Percentiles rank a stretch among this genome's conserved stretches.
Evolutionary conservation across 2,888 invertebrate genomes (phyloP).

Genomic region (Chelonus formosanus): DNA sequence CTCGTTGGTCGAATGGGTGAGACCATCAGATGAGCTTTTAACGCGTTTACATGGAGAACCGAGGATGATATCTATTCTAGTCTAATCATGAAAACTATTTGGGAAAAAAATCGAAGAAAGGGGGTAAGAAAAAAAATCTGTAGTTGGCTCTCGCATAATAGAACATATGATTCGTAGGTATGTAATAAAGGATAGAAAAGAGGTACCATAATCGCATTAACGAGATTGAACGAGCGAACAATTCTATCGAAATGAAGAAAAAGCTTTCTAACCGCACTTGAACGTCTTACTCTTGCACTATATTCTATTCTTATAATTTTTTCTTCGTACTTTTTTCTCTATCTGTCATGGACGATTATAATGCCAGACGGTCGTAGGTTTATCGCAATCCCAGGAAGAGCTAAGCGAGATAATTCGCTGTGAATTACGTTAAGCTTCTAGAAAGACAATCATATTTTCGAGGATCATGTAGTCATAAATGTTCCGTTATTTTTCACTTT

Average conservation of each 20-base stretch:
- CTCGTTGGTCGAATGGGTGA: conserved; percentile 17
- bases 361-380: conserved; percentile 25
- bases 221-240: conserved; percentile 42
- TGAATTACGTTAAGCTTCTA: conserved; percentile 25
- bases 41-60: conserved; percentile 15
- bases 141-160: conserved; percentile 41
- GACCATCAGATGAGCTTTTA: conserved; percentile 26
- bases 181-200: conserved; percentile 26
- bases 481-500: neutral
- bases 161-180: conserved; percentile 40
- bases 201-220: conserved; percentile 42
- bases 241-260: conserved; percentile 35
- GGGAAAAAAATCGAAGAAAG: conserved; percentile 15
- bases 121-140: conserved; percentile 33
- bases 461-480: conserved; percentile 14
- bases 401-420: conserved; percentile 34
- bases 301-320: conserved; percentile 10
- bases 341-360: conserved; percentile 30
- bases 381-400: conserved; percentile 32
- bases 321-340: conserved; percentile 13
- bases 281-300: conserved; percentile 14
- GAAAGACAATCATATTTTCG: conserved; percentile 16
- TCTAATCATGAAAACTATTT: neutral
- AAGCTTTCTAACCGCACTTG: conserved; percentile 24
- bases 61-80: too few species aligned